Evolutionary conservation across 2,888 invertebrate species (phyloP).

Genomic region (Erebia epiphron): DNA sequence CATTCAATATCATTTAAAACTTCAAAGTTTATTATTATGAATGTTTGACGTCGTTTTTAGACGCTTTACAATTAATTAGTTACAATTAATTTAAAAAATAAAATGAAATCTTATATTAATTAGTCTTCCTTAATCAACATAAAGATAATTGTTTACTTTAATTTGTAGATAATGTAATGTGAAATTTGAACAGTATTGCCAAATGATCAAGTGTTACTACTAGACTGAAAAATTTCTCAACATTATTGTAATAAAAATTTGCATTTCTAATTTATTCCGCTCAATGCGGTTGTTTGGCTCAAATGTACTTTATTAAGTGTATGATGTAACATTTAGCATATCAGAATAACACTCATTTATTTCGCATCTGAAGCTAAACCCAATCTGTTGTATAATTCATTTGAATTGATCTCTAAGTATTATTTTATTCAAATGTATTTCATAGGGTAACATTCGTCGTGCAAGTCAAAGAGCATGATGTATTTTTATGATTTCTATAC

Average conservation of each 20-base stretch:
- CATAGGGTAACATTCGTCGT: slow-evolving; percentile 73
- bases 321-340: slow-evolving; percentile 51
- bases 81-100: slow-evolving; percentile 32
- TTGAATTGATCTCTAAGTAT: slow-evolving; percentile 76
- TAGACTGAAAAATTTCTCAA: slow-evolving; percentile 69
- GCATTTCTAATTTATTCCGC: slow-evolving; percentile 43
- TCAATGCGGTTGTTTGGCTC: slow-evolving; percentile 55
- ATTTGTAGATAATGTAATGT: slow-evolving; percentile 62
- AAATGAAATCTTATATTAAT: slow-evolving; percentile 43
- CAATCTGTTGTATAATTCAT: slow-evolving; percentile 62
- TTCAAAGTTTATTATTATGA: slow-evolving; percentile 26
- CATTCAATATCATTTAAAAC: slow-evolving; percentile 22
- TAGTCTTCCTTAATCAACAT: slow-evolving; percentile 74
- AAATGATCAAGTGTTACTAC: slow-evolving; percentile 81
- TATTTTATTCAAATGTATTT: slow-evolving; percentile 65
- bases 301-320: slow-evolving; percentile 50
- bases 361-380: slow-evolving; percentile 45
- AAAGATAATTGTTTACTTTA: slow-evolving; percentile 59
- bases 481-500: slow-evolving; percentile 79
- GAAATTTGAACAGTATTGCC: slow-evolving; percentile 77
- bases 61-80: slow-evolving; percentile 20
- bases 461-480: slow-evolving; percentile 83
- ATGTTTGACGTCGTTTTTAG: slow-evolving; percentile 22
- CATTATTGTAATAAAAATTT: slow-evolving; percentile 43
- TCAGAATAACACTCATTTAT: slow-evolving; percentile 59